These are phyloP conservation scores for Heteromyza rotundicornis DNA, from an alignment of 2,888 invertebrate species.

Conservation along the genomic window DNA sequence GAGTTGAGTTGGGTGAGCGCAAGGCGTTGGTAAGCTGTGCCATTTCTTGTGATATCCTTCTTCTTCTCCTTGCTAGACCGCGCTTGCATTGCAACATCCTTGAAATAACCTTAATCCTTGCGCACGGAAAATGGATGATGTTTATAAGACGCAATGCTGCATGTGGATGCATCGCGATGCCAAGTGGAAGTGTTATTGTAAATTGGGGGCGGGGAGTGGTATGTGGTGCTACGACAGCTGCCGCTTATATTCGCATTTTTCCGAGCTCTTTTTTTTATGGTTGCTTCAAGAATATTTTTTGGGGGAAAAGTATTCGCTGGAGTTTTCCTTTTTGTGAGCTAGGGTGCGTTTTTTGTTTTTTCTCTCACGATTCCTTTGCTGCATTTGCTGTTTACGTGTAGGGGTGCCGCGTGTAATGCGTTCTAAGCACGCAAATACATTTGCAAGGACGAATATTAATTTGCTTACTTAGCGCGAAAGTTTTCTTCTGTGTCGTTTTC, in stretches of 20 bases:
- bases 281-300: not conserved
- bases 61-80: slow-evolving; percentile 8
- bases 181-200: not conserved
- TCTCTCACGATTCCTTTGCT: slow-evolving; percentile 16
- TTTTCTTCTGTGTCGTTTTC: not conserved
- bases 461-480: slow-evolving; percentile 47
- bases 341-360: not conserved
- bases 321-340: not conserved
- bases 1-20: slow-evolving; percentile 3
- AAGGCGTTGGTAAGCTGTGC: too few relatives aligned
- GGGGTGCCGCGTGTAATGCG: not conserved
- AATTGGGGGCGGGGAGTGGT: too few relatives aligned
- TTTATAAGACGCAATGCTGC: slow-evolving; percentile 34
- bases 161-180: not conserved
- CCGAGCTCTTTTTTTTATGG: not conserved
- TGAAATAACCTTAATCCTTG: slow-evolving; percentile 60
- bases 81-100: slow-evolving; percentile 43
- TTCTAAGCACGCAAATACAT: slow-evolving; percentile 12
- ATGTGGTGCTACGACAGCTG: not conserved
- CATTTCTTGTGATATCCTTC: not conserved
- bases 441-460: slow-evolving; percentile 51
- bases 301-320: not conserved
- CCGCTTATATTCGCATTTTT: slow-evolving; percentile 1
- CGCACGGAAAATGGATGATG: slow-evolving; percentile 56
- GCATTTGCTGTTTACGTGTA: not conserved